Base-by-base conservation (phyloP, 2,797 vertebrate species). In the Lagocephalus sceleratus region DNA sequence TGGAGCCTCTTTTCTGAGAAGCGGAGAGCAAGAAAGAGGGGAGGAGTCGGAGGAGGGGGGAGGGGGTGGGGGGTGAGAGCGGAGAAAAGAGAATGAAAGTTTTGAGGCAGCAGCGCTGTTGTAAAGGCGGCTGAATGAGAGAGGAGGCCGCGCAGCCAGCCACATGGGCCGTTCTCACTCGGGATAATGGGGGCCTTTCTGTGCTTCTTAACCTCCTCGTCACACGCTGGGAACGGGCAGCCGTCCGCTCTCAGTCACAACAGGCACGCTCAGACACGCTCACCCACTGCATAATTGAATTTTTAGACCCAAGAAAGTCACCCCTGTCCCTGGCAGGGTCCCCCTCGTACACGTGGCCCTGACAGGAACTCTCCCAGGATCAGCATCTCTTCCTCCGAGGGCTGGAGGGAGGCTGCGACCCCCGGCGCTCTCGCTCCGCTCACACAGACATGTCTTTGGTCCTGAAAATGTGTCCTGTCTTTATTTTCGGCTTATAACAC, bases 141-240 rank as follows among this genome's bases (percentile, higher is more conserved):
- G 79, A 43, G 71, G 83, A 85, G 86, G 90, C 88, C 83, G 86
- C 84, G 78, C 79, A 53, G 83, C 71, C 82, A 78, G 87, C 83
- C 95, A 97, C 94, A 95, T 96, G 95, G 92, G 88, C 89, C 76
- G 93, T 98, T 97, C 96, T 95, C 96, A 98, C 94, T 97, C 88
- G 1, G 87, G 87, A 97, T 95, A 98, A 98, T 94, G 89, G 93
- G 89, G 85, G 91, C 83, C 81, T 91, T 93, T 93, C 92, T 92
- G 92, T 91, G 91, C 88, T 89, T 88, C 90, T 94, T 96, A 95
- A 95, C 94, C 94, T 86, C 91, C 86, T 86, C 76, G 76, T 92
- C 82, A 84, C 94, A 92, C 46, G 91, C 93, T 92, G 93, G 90
- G 94, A 91, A 83, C 54, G 83, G 88, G 90, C 91, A 88, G 90